A percentile compares a stretch with the other conserved stretches of the same genome.
phyloP scores from a whole-genome alignment of 2,888 invertebrate genomes.

The Amblyjoppa proteus region DNA sequence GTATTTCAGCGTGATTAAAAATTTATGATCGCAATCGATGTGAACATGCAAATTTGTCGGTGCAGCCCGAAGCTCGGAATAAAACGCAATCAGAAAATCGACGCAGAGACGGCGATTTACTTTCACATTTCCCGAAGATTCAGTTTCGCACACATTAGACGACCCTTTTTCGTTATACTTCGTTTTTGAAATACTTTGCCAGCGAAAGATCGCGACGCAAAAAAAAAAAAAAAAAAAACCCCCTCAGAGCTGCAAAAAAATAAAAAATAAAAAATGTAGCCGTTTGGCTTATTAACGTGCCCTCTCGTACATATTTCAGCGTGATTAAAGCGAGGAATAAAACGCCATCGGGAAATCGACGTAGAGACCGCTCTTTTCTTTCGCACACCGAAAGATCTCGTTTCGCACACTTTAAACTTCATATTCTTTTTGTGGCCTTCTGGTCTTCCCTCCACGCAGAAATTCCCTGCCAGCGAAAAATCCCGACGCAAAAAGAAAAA shows the following conservation, averaged over 20 bases:
- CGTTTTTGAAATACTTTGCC: neutral
- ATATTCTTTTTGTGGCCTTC: conserved; percentile 40
- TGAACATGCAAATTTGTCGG: neutral
- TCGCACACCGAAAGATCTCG: neutral
- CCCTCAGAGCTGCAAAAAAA: no score
- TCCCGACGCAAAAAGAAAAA: no score
- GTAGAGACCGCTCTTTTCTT: neutral
- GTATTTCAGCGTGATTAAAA: no score
- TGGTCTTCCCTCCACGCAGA: neutral
- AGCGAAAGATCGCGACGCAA: neutral
- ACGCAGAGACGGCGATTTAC: conserved; percentile 39
- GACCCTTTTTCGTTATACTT: conserved; percentile 22
- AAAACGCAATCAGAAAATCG: conserved; percentile 38
- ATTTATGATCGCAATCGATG: no score
- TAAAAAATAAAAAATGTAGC: no score
- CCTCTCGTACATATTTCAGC: no score
- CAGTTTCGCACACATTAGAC: conserved; percentile 17
- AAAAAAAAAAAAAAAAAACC: no score
- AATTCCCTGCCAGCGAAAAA: neutral
- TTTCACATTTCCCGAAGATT: neutral
- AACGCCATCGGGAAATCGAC: no score
- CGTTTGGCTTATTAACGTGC: no score
- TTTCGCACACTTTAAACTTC: conserved; percentile 12
- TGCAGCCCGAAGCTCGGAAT: conserved; percentile 6
- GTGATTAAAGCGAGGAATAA: no score